These are phyloP conservation scores for Bicyclus anynana DNA, from an alignment of 1,140 invertebrate genomes.

Conservation along the genomic window DNA sequence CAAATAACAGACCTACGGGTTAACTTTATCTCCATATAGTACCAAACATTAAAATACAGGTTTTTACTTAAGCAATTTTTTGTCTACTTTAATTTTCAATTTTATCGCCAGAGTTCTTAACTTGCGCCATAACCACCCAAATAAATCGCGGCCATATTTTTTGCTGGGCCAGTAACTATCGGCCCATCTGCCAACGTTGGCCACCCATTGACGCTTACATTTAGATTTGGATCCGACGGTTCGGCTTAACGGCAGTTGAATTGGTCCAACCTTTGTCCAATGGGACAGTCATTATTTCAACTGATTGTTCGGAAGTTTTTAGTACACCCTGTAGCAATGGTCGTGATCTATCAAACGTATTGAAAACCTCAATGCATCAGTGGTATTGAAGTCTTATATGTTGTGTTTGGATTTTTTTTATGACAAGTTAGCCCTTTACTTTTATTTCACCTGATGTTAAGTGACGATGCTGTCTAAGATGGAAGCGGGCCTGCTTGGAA, in stretches of 20 bases:
- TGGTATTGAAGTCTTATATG: neutral
- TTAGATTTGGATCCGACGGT: slow-evolving; percentile 32
- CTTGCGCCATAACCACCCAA: slow-evolving; percentile 21
- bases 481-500: too few relatives aligned
- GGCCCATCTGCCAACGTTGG: slow-evolving; percentile 37
- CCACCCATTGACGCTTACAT: slow-evolving; percentile 34
- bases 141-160: slow-evolving; percentile 57
- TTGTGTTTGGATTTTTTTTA: too few relatives aligned
- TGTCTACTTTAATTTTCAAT: too few relatives aligned
- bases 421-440: too few relatives aligned
- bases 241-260: slow-evolving; percentile 22
- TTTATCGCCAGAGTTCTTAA: neutral
- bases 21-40: too few relatives aligned
- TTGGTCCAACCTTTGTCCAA: slow-evolving; percentile 27
- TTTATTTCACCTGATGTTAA: too few relatives aligned
- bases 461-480: too few relatives aligned
- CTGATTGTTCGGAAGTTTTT: slow-evolving; percentile 21
- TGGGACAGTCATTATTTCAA: slow-evolving; percentile 28
- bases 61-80: too few relatives aligned
- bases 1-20: too few relatives aligned
- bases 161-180: slow-evolving; percentile 34
- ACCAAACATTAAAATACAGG: too few relatives aligned
- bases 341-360: neutral
- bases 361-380: neutral
- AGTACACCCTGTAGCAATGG: neutral